phyloP scores from a whole-genome alignment of 2,888 invertebrate species.

The Mesoligia furuncula region DNA sequence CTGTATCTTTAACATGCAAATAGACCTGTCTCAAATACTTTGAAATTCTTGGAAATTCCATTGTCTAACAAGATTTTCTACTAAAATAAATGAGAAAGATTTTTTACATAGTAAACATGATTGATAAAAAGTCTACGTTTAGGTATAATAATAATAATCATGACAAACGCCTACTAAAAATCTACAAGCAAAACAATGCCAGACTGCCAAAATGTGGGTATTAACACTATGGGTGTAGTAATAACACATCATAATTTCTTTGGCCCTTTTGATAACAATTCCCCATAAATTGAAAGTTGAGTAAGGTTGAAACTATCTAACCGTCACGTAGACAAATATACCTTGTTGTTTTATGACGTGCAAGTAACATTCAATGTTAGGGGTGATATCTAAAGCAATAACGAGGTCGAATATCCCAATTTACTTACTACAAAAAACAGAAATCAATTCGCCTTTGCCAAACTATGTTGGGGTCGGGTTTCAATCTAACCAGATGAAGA shows the following conservation, averaged over 20 bases:
- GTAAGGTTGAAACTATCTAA: neutral
- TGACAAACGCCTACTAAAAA: slow-evolving; percentile 24
- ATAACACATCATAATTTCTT: neutral
- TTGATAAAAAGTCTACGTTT: neutral
- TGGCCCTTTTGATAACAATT: neutral
- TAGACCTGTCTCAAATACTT: slow-evolving; percentile 6
- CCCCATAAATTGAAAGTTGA: no score
- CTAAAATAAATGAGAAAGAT: neutral
- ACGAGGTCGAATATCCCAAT: no score
- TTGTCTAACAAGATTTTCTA: neutral
- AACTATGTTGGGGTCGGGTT: no score
- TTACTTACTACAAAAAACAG: no score
- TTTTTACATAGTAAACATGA: neutral
- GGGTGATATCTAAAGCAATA: neutral
- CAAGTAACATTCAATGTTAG: no score
- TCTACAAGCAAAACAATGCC: slow-evolving; percentile 12
- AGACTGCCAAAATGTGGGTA: neutral
- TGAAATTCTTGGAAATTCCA: slow-evolving; percentile 3
- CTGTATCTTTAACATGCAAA: neutral
- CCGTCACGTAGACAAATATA: no score
- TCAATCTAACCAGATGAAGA: no score
- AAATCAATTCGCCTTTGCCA: no score
- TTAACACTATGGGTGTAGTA: neutral
- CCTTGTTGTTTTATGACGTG: no score
- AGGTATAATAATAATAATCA: no score